phyloP scores from a whole-genome alignment of 1,140 invertebrate species.

The Conus ventricosus region DNA sequence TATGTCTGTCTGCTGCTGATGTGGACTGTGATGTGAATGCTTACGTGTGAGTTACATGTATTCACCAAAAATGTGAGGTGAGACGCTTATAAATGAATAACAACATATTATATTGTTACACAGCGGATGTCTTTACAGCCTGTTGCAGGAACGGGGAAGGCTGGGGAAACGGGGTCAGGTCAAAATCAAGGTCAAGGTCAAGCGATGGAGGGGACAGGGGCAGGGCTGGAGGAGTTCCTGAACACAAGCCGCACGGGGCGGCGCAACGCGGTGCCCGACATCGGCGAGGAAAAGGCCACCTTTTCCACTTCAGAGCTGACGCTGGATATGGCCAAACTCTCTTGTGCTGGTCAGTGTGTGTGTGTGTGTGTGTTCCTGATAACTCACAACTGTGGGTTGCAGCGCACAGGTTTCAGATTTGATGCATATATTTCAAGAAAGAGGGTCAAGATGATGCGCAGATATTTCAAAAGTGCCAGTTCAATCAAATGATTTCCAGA shows the following conservation, averaged over 20 bases:
- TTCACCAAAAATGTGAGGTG: no score
- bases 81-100: no score
- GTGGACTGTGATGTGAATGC: no score
- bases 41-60: no score
- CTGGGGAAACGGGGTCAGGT: slow-evolving; percentile 11
- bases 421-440: no score
- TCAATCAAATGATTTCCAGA: no score
- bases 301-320: slow-evolving; percentile 80
- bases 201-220: slow-evolving; percentile 44
- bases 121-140: background rate
- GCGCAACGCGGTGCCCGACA: slow-evolving; percentile 87
- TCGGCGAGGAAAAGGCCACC: slow-evolving; percentile 78
- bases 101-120: no score
- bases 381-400: no score
- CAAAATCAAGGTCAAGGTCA: slow-evolving; percentile 12
- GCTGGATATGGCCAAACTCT: slow-evolving; percentile 79
- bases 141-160: slow-evolving; percentile 14
- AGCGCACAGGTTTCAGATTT: no score
- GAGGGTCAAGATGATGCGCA: no score
- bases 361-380: background rate
- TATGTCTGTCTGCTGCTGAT: no score
- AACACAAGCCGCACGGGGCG: slow-evolving; percentile 86
- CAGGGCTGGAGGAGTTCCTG: slow-evolving; percentile 81
- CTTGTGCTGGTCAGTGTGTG: slow-evolving; percentile 11
- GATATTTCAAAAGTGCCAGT: no score